Percentiles rank a stretch among this genome's conserved stretches.
phyloP scores from a whole-genome alignment of 2,888 invertebrate species.

The Salticus scenicus region DNA sequence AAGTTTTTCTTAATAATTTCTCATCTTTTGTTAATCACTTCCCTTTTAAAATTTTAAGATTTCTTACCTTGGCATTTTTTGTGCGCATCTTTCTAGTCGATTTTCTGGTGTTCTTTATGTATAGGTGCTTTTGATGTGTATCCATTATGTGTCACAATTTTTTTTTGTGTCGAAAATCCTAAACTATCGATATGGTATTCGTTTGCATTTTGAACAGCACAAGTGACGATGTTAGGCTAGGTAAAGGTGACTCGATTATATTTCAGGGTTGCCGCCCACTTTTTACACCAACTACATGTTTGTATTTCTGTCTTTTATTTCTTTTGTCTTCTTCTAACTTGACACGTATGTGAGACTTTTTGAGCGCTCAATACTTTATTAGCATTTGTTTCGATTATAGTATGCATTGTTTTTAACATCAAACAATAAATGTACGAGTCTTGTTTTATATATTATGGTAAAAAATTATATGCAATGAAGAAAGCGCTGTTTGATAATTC shows the following conservation, averaged over 20 bases:
- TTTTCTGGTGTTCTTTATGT: background rate
- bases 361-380: background rate
- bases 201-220: too few relatives aligned
- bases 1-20: too few relatives aligned
- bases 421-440: background rate
- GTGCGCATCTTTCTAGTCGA: background rate
- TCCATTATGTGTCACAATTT: background rate
- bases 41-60: too few relatives aligned
- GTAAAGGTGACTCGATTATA: background rate
- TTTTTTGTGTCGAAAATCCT: too few relatives aligned
- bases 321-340: background rate
- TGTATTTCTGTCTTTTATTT: background rate
- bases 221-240: background rate
- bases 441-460: too few relatives aligned
- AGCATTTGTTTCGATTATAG: too few relatives aligned
- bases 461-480: too few relatives aligned
- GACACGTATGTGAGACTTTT: background rate
- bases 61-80: background rate
- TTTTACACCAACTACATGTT: slow-evolving; percentile 34
- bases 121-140: background rate
- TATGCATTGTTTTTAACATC: background rate
- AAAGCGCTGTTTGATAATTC: too few relatives aligned
- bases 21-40: too few relatives aligned
- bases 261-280: slow-evolving; percentile 58
- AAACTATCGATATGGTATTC: too few relatives aligned